Evolutionary conservation across 2,888 invertebrate genomes (phyloP), one percentile per base, ranked within the genome.

Genomic region (Eupeodes latifasciatus): DNA sequence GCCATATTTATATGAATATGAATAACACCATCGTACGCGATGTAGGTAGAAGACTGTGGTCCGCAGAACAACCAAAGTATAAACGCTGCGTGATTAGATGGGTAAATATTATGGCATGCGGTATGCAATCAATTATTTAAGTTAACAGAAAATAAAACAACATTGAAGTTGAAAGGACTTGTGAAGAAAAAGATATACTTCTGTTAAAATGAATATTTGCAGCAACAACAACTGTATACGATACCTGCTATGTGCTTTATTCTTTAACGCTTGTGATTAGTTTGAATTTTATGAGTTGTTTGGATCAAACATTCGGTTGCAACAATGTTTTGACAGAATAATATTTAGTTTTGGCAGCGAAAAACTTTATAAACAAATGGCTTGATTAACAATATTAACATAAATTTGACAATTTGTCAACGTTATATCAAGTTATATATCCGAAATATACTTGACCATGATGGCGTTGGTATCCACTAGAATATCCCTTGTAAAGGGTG

Each of bases 41-140:
- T 66, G 3, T 27, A 27, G 3, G 27, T 27, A 12, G 12, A 5
- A 62, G 40, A 11, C 16, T 36, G n/a, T 19, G 12, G 27, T 44
- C 16, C 47, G 49, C 71, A 77, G 36, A 55, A 74, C 0, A 40
- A 9, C 40, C 40, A 40, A 74, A 69, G 62, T 69, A 77, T 69
- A 85, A 36, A 72, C 40, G 47, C 81, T 74, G 77, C 66, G 74
- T 85, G 85, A 85, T 85, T 85, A 78, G 85, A 82, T 74, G 82
- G 62, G 78, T 82, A 85, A 85, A 85, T 82, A 82, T 82, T 82
- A 78, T 82, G 85, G 61, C 61, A 67, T 85, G 67, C 61, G 77
- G 82, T 78, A 69, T 81, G 69, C 85, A 74, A 85, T 81, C 77
- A 82, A 85, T 82, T 85, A 85, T 72, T 72, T 57, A 77, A 81